phyloP scores from a whole-genome alignment of 2,888 invertebrate genomes.

The Microctonus hyperodae region DNA sequence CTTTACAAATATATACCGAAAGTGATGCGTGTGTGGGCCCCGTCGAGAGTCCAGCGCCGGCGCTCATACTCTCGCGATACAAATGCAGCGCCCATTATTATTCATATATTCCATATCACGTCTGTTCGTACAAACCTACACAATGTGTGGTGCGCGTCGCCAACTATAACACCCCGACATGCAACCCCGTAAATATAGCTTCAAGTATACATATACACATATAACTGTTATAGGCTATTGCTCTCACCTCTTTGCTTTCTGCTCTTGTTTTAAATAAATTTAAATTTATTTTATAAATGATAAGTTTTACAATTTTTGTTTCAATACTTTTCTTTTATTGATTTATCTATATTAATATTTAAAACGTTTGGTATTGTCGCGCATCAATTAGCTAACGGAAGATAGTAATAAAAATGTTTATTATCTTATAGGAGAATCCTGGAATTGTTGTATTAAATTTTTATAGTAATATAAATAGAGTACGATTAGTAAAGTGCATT shows the following conservation, averaged over 20 bases:
- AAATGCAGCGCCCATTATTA: conserved; percentile 57
- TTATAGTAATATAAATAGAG: not conserved
- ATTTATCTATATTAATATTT: not conserved
- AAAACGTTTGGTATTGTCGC: not conserved
- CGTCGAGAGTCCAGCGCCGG: conserved; percentile 28
- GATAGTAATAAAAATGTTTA: not conserved
- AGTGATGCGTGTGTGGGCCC: conserved; percentile 24
- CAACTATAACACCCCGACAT: conserved; percentile 30
- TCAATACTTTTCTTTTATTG: not conserved
- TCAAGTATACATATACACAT: conserved; percentile 42
- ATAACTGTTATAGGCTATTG: conserved; percentile 15
- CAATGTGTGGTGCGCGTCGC: conserved; percentile 25
- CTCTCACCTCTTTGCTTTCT: not conserved
- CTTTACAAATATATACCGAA: conserved; percentile 27
- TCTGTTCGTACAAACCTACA: conserved; percentile 57
- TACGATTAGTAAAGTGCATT: conserved; percentile 37
- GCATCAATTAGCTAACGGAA: not conserved
- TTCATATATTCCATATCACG: conserved; percentile 63
- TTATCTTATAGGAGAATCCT: not conserved
- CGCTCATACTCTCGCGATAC: conserved; percentile 45
- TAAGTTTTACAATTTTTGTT: too few relatives aligned
- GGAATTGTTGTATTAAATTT: not conserved
- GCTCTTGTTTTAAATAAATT: not conserved
- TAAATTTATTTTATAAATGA: not conserved
- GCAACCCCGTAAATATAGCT: conserved; percentile 43